Conservation (phyloP, 2,888 invertebrate species). For the Drosophila mercatorum region DNA sequence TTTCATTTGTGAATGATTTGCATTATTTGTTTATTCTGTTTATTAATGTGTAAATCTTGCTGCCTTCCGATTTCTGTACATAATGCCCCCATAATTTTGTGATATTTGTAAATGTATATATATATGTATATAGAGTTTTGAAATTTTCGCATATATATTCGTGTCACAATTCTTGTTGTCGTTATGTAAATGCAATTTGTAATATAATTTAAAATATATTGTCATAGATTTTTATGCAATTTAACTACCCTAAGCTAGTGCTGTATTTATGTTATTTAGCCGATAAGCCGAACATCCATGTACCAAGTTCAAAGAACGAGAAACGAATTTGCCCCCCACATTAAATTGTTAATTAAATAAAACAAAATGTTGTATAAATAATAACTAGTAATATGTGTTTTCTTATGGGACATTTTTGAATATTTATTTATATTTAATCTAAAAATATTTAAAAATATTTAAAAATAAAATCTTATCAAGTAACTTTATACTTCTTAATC, state of each 20-base stretch:
- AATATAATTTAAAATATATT: conserved; percentile 27
- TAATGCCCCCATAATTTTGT: conserved; percentile 57
- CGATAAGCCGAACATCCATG: conserved; percentile 28
- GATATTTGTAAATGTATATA: conserved; percentile 65
- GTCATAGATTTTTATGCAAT: conserved; percentile 40
- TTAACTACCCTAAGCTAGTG: conserved; percentile 46
- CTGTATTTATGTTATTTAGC: conserved; percentile 38
- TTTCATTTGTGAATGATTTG: not conserved
- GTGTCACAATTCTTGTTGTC: conserved; percentile 62
- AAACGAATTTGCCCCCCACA: conserved; percentile 57
- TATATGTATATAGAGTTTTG: conserved; percentile 47
- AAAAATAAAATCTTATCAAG: no score
- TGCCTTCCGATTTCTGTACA: conserved; percentile 38
- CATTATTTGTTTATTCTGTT: not conserved
- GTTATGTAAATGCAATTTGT: conserved; percentile 50
- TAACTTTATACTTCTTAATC: no score
- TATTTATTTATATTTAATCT: no score
- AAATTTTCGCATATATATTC: conserved; percentile 39
- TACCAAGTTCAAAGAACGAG: conserved; percentile 15
- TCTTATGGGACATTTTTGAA: not conserved
- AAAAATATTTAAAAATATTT: no score
- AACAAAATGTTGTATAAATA: conserved; percentile 44
- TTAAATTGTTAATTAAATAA: conserved; percentile 48
- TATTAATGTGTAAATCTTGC: conserved; percentile 2
- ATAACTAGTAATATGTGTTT: not conserved